phyloP scores from a whole-genome alignment of 2,797 vertebrate genomes.

The Podarcis siculus region DNA sequence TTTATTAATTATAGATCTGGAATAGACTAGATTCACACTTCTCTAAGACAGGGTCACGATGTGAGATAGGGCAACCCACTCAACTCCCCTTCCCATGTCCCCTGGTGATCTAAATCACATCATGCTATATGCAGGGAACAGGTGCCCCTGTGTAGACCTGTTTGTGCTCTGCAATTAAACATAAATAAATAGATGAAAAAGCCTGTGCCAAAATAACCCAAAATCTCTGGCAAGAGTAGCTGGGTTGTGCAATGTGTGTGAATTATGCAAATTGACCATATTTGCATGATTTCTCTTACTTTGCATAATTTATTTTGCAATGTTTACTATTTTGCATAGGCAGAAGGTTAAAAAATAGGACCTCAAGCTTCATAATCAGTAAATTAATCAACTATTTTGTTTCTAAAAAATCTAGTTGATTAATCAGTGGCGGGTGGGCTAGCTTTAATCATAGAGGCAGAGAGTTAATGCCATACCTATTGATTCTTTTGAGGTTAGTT shows the following conservation, averaged over 20 bases:
- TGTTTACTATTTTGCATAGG: slow-evolving; percentile 19
- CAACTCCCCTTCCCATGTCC: too few species aligned
- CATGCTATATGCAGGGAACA: background rate
- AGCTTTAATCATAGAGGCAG: background rate
- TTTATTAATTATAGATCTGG: too few species aligned
- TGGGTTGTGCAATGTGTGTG: background rate
- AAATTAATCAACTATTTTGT: slow-evolving; percentile 26
- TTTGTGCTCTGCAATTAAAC: background rate
- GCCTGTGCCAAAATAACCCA: background rate
- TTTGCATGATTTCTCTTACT: slow-evolving; percentile 25
- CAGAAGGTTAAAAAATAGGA: slow-evolving; percentile 12
- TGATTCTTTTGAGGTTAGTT: background rate
- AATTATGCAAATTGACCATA: slow-evolving; percentile 11
- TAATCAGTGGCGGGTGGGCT: background rate
- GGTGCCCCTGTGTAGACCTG: background rate
- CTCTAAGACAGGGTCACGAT: background rate
- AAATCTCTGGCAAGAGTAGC: background rate
- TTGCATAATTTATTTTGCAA: background rate
- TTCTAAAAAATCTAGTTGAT: background rate
- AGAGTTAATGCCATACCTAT: background rate
- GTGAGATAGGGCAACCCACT: too few species aligned
- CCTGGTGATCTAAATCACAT: background rate
- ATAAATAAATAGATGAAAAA: background rate
- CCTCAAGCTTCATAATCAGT: background rate
- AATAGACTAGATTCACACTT: background rate